Evolutionary conservation across 2,113 vertebrate species (phyloP).

Genomic region (Corythornis madagascariensis): DNA sequence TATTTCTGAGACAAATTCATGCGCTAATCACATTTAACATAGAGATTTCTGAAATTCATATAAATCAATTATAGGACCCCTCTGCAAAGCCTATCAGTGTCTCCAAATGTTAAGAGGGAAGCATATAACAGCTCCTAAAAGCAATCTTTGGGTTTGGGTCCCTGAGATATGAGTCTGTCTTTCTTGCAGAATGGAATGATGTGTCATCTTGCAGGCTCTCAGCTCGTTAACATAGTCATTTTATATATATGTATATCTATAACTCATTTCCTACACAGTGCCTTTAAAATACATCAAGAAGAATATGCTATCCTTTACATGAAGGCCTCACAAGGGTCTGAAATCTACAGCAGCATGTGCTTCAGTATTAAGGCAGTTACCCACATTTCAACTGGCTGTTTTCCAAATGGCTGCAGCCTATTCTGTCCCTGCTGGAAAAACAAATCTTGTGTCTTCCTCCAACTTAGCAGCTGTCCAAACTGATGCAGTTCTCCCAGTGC

Average conservation of each 20-base stretch:
- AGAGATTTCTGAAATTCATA: background rate
- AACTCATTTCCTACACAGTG: background rate
- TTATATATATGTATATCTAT: background rate
- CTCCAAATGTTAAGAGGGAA: background rate
- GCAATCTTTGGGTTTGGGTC: background rate
- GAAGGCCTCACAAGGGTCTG: background rate
- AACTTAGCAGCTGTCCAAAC: background rate
- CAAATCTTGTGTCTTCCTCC: background rate
- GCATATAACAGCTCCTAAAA: background rate
- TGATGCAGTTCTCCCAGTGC: accelerated
- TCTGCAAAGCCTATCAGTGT: background rate
- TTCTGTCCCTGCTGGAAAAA: background rate
- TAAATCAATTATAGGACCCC: background rate
- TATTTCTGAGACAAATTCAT: background rate
- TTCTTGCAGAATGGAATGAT: background rate
- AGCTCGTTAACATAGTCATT: background rate
- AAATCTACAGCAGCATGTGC: background rate
- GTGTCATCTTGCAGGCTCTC: background rate
- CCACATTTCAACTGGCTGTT: background rate
- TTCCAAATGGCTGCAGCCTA: background rate
- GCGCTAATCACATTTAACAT: background rate
- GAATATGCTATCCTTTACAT: background rate
- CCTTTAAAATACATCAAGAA: background rate
- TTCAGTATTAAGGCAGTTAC: background rate
- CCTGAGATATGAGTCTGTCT: background rate